A percentile compares a stretch with the other conserved stretches of the same genome.
Conservation (phyloP, 1,140 invertebrate genomes). For the Marisa cornuarietis region DNA sequence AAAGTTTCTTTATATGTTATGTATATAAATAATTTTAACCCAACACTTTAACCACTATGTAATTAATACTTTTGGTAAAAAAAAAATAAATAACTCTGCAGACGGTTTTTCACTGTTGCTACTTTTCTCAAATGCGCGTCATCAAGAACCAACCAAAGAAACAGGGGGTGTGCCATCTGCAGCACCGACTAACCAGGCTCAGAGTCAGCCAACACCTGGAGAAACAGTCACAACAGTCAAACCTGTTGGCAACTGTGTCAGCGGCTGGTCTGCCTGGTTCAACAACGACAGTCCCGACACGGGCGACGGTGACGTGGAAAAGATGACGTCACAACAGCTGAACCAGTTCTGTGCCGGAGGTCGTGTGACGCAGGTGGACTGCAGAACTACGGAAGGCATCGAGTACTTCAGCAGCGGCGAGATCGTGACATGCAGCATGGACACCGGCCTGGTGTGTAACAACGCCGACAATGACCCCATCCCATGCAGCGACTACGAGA, state of each 20-base stretch:
- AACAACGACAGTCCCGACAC: conserved; percentile 33
- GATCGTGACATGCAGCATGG: conserved; percentile 41
- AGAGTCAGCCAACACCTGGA: background rate
- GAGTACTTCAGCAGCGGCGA: conserved; percentile 39
- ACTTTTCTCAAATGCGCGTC: background rate
- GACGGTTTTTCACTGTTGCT: too few relatives aligned
- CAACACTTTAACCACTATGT: too few relatives aligned
- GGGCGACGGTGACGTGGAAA: conserved; percentile 41
- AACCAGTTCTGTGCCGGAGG: conserved; percentile 41
- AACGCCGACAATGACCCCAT: conserved; percentile 43
- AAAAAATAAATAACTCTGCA: too few relatives aligned
- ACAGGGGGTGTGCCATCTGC: too few relatives aligned
- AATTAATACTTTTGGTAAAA: too few relatives aligned
- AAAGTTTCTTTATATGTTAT: too few relatives aligned
- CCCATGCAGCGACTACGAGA: conserved; percentile 63
- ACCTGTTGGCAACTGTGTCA: conserved; percentile 7
- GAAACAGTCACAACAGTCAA: background rate
- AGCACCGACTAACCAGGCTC: conserved; percentile 10
- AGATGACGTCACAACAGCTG: conserved; percentile 32
- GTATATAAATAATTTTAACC: too few relatives aligned
- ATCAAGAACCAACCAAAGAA: too few relatives aligned
- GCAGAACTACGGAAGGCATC: conserved; percentile 33
- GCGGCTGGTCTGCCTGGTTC: conserved; percentile 43
- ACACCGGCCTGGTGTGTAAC: conserved; percentile 40
- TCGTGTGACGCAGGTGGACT: conserved; percentile 43